Evolutionary conservation across 2,888 invertebrate genomes (phyloP), one percentile per base, ranked within the genome.

Genomic region (Galerucella nymphaeae): DNA sequence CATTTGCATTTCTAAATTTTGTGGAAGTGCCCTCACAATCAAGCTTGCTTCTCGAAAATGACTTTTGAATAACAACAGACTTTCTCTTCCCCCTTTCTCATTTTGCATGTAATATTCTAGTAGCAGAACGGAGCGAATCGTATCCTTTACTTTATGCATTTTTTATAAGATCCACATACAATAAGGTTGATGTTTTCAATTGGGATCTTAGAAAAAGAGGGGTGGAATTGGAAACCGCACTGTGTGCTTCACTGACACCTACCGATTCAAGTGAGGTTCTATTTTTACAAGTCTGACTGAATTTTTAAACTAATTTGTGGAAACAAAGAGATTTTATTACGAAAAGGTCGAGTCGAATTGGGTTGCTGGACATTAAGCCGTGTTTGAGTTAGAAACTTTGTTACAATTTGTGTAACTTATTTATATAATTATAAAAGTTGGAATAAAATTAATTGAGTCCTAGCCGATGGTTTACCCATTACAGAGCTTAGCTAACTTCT

Each of bases 1-100:
- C 65, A 78, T 78, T 78, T 78, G 75, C 77, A 78, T 78, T 75
- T 76, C 75, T 70, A 72, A 76, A 76, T 74, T 70, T 66, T 71
- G 61, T 67, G 70, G 62, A 62, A 64, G 72, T 73, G 74, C 75
- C 70, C 69, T 65, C 70, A 70, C 70, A 72, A 73, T 71, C 66
- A 41, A 50, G 55, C 62, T 53, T 59, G 64, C 68, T 57, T 55
- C 42, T 58, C 42, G 72, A 69, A 66, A 72, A 72, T 65, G 68
- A 61, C 61, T 68, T 68, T 72, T 69, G 69, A 72, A 68, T 67
- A 72, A 72, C 69, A 68, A 62, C 65, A 61, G 53, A 59, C 48
- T 61, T 69, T 55, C 42, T 14, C 59, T 57, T 50, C 38, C 55
- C 53, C 41, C 30, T 38, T 53, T 69, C 62, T 62, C 53, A 62